Conservation (phyloP, 64 coral and sea anemone species). For the Acropora yongei region DNA sequence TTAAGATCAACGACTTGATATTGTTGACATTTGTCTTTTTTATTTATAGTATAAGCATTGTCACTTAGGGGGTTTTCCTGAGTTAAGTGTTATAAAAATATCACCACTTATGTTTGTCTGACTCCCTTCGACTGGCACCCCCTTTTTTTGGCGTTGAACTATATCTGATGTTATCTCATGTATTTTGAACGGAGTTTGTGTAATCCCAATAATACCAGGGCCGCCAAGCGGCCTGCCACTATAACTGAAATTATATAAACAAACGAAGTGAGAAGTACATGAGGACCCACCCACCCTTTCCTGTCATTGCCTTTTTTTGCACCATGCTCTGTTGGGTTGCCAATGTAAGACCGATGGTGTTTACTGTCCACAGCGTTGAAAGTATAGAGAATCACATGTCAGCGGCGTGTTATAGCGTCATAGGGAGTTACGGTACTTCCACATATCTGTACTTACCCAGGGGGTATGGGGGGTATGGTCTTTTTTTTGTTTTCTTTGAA, state of each 20-base stretch:
- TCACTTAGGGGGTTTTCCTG: not conserved
- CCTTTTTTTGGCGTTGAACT: conserved; percentile 40
- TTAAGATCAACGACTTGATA: no score
- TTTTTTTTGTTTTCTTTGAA: not conserved
- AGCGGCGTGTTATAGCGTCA: not conserved
- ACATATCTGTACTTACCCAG: not conserved
- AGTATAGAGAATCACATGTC: not conserved
- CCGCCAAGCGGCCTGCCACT: no score
- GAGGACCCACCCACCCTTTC: not conserved
- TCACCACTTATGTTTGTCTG: not conserved
- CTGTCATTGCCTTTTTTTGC: not conserved
- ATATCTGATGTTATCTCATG: conserved; percentile 10
- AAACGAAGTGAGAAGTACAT: not conserved
- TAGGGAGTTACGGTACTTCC: not conserved
- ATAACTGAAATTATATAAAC: not conserved
- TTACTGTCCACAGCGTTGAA: not conserved
- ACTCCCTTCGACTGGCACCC: not conserved
- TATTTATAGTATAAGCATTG: no score
- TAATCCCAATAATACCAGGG: not conserved
- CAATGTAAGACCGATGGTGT: not conserved
- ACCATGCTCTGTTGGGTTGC: not conserved
- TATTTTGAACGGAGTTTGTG: conserved; percentile 33
- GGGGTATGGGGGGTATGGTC: not conserved
- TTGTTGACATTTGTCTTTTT: no score
- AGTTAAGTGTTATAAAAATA: not conserved